phyloP scores from a whole-genome alignment of 2,888 invertebrate genomes.

The Axea sp. region DNA sequence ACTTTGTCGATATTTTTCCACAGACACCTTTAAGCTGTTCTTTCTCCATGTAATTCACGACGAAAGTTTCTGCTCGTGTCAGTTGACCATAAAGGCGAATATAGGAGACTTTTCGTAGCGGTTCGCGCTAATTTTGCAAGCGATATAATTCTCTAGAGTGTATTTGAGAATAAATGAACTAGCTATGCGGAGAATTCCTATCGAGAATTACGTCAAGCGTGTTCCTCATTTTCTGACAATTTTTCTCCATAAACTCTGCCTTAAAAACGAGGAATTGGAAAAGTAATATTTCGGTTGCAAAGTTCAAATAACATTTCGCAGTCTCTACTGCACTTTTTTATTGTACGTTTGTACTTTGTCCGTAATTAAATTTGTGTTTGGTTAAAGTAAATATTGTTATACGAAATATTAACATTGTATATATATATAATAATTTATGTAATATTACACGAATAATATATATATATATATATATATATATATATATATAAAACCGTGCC shows the following conservation, averaged over 20 bases:
- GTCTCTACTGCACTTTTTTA: no score
- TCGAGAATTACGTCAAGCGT: slow-evolving; percentile 17
- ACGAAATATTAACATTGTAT: no score
- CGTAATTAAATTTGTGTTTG: no score
- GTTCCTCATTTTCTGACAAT: slow-evolving; percentile 29
- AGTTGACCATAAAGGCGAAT: slow-evolving; percentile 51
- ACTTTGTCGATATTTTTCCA: slow-evolving; percentile 47
- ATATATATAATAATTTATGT: no score
- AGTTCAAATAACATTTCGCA: slow-evolving; percentile 16
- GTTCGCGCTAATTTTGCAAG: slow-evolving; percentile 48
- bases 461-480: no score
- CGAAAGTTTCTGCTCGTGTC: slow-evolving; percentile 51
- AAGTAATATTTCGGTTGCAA: slow-evolving; percentile 1
- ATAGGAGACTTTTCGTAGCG: slow-evolving; percentile 37
- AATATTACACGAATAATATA: no score
- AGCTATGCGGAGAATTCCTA: slow-evolving; percentile 23
- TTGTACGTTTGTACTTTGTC: no score
- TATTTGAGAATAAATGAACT: slow-evolving; percentile 53
- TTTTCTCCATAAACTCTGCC: slow-evolving; percentile 12
- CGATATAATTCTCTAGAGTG: slow-evolving; percentile 48
- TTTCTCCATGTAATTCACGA: slow-evolving; percentile 35
- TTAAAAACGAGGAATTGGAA: slow-evolving; percentile 6
- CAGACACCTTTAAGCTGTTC: slow-evolving; percentile 34
- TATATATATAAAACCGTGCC: no score
- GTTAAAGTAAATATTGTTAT: no score